Evolutionary conservation across 1,140 invertebrate species (phyloP).

Genomic region (Apis florea): DNA sequence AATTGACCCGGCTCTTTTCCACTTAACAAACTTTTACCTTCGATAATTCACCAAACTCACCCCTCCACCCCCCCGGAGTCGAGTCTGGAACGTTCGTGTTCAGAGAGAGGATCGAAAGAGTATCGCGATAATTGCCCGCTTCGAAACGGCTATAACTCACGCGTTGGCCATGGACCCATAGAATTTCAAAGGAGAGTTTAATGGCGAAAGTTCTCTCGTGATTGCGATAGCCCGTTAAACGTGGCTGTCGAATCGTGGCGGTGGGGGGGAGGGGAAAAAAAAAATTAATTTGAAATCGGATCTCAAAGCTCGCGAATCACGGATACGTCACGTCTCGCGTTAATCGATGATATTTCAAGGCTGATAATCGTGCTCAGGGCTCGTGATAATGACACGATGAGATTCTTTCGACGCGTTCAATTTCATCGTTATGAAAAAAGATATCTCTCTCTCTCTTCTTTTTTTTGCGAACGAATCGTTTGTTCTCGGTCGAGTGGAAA

Average conservation of each 20-base stretch:
- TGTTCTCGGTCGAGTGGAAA: not conserved
- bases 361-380: not conserved
- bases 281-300: slow-evolving; percentile 27
- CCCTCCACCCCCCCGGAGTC: too few relatives aligned
- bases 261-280: too few relatives aligned
- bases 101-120: not conserved
- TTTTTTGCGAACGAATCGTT: not conserved
- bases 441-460: too few relatives aligned
- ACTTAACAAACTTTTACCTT: not conserved
- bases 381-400: not conserved
- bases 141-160: slow-evolving; percentile 11
- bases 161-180: not conserved
- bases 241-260: not conserved
- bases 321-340: slow-evolving; percentile 5
- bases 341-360: slow-evolving; percentile 13
- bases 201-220: not conserved
- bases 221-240: slow-evolving; percentile 12
- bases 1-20: not conserved
- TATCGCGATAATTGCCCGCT: slow-evolving; percentile 20
- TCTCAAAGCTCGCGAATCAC: not conserved
- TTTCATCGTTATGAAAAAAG: not conserved
- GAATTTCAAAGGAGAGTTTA: slow-evolving; percentile 39
- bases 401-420: not conserved
- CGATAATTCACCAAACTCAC: slow-evolving; percentile 2
- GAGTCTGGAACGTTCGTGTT: too few relatives aligned